Base-by-base conservation (phyloP, 2,888 invertebrate species). In the Pterostichus niger region DNA sequence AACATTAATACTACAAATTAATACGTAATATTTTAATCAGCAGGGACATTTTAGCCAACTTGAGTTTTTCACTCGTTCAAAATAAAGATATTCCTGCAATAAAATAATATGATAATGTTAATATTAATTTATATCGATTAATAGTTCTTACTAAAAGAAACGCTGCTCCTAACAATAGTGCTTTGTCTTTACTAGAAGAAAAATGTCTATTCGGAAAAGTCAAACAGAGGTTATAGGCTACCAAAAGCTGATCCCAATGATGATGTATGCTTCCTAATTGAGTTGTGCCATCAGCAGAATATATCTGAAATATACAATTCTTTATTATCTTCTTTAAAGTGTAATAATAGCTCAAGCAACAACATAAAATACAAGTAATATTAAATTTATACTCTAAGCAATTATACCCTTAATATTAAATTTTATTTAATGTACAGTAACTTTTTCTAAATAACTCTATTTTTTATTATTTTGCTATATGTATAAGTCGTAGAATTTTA, bases 151-250 rank as follows among this genome's bases (percentile, higher is more conserved):
- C 97, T 93, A 98, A 90, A 83, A 98, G 91, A 90, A 98, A 97
- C 0, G 95, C 93, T 68, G 96, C 94, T 5, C 95, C 97, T 33
- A 98, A 88, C 78, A 97, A 91, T 2, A 96, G 90, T 0, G 96
- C 96, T 88, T 97, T 97, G 81, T 95, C 93, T 86, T 93, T 94
- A 0, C 94, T 93, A 86, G 96, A 94, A 86, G 96, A 94, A 17
- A 94, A 91, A 71, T 95, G 94, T 0, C 91, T 87, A 85, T 93
- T 91, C 0, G 97, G 96, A 87, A 96, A 95, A 73, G 93, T 93
- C 54, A 97, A 90, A 75, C 94, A 94, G 84, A 97, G 93, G 76
- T 94, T 94, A 87, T 97, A 95, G 86, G 93, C 94, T 44, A 93
- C 93, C 83, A 94, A 90, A 40, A 93, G 91, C 78, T 93, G 91